phyloP scores from a whole-genome alignment of 2,888 invertebrate genomes.

The Piscicola geometra region DNA sequence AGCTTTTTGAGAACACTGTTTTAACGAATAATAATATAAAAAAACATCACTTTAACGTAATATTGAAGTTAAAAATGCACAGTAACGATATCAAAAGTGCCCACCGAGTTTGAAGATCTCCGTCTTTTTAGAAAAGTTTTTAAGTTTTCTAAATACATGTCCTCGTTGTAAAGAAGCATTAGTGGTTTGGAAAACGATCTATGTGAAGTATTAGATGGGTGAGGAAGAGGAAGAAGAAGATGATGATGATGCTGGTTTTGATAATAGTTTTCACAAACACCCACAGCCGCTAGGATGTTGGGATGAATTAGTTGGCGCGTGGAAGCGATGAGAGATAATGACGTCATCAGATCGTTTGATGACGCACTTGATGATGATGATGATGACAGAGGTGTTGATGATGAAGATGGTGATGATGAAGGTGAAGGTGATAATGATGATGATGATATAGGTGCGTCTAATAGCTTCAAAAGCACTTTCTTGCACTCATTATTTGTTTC shows the following conservation, averaged over 20 bases:
- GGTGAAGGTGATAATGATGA: too few relatives aligned
- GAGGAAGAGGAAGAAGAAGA: neutral
- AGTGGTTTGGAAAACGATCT: neutral
- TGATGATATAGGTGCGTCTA: too few relatives aligned
- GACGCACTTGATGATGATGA: neutral
- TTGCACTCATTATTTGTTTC: neutral
- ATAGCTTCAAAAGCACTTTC: neutral
- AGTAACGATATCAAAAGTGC: neutral
- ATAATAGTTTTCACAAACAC: neutral
- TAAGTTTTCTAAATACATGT: neutral
- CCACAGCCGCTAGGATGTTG: neutral
- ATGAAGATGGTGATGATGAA: neutral
- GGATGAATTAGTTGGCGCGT: neutral
- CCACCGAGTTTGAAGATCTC: neutral
- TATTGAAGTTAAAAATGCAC: too few relatives aligned
- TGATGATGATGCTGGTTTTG: neutral
- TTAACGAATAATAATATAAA: too few relatives aligned
- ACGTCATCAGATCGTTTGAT: neutral
- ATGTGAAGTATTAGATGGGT: neutral
- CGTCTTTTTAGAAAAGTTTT: neutral
- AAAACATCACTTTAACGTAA: too few relatives aligned
- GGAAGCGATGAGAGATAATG: neutral
- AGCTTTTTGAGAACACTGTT: too few relatives aligned
- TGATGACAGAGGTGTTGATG: neutral
- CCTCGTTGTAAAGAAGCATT: slow-evolving; percentile 2